Conservation (phyloP, 2,113 vertebrate species). For the Eolophus roseicapilla region DNA sequence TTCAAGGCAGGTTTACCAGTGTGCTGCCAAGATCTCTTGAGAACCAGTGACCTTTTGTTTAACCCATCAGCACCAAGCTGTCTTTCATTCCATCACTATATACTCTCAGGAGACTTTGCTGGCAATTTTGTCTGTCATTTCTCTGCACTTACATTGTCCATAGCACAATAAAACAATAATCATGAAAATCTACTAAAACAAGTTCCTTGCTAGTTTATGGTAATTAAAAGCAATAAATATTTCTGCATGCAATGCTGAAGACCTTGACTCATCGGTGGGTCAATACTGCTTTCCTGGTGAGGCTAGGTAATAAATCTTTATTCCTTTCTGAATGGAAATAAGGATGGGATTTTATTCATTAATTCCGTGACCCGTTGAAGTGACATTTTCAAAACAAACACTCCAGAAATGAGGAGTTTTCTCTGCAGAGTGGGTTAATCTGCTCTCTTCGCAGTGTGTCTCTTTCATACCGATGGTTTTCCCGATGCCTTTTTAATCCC, state of each 20-base stretch:
- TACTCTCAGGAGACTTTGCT: not conserved
- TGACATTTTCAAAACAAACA: slow-evolving; percentile 72
- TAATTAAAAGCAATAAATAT: slow-evolving; percentile 82
- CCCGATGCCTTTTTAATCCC: slow-evolving; percentile 38
- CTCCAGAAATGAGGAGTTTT: slow-evolving; percentile 63
- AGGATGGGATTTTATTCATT: slow-evolving; percentile 72
- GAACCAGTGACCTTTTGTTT: slow-evolving; percentile 51
- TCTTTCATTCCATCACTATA: slow-evolving; percentile 58
- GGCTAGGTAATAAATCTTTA: slow-evolving; percentile 77
- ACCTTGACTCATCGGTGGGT: slow-evolving; percentile 71
- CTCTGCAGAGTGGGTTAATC: slow-evolving; percentile 43
- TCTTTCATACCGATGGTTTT: slow-evolving; percentile 13
- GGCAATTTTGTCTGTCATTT: not conserved
- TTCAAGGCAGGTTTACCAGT: not conserved
- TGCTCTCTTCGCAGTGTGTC: slow-evolving; percentile 19
- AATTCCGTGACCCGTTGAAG: slow-evolving; percentile 66
- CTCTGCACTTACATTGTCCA: slow-evolving; percentile 42
- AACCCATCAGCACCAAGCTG: slow-evolving; percentile 46
- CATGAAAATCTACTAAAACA: slow-evolving; percentile 70
- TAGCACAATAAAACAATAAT: slow-evolving; percentile 17
- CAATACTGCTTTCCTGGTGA: slow-evolving; percentile 74
- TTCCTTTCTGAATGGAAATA: slow-evolving; percentile 75
- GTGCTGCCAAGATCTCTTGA: slow-evolving; percentile 3
- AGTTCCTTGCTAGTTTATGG: slow-evolving; percentile 75
- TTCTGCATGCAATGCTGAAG: slow-evolving; percentile 61